Conservation (phyloP, 2,888 invertebrate genomes). For the Drosophila stalkeri region DNA sequence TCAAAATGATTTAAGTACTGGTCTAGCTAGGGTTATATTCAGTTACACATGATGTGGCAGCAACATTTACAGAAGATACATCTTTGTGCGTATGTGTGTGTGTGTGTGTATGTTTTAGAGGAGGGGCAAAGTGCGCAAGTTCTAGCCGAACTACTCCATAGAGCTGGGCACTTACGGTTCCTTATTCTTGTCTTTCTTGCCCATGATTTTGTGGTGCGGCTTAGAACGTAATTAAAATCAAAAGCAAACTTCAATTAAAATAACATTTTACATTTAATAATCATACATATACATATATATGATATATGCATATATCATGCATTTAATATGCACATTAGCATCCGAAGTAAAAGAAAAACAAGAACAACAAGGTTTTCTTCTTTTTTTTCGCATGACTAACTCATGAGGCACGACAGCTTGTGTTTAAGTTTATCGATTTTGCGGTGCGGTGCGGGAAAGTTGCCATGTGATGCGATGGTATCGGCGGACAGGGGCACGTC, state of each 20-base stretch:
- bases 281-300: background rate
- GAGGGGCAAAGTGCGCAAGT: slow-evolving; percentile 56
- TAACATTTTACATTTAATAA: background rate
- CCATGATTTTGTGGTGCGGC: slow-evolving; percentile 63
- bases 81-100: slow-evolving; percentile 15
- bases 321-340: slow-evolving; percentile 7
- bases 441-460: slow-evolving; percentile 63
- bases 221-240: slow-evolving; percentile 30
- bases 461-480: slow-evolving; percentile 66
- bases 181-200: slow-evolving; percentile 84
- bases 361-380: background rate
- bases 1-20: slow-evolving; percentile 65
- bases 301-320: background rate
- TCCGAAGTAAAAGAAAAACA: background rate
- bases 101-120: slow-evolving; percentile 7
- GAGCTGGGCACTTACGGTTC: slow-evolving; percentile 78
- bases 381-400: slow-evolving; percentile 57
- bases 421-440: slow-evolving; percentile 71
- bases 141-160: slow-evolving; percentile 61
- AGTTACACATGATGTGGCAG: slow-evolving; percentile 46
- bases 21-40: slow-evolving; percentile 28
- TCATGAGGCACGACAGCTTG: slow-evolving; percentile 55
- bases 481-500: slow-evolving; percentile 22
- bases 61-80: slow-evolving; percentile 23
- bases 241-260: slow-evolving; percentile 33